Base-by-base conservation (phyloP, 2,888 invertebrate genomes). In the Frankliniella intonsa region DNA sequence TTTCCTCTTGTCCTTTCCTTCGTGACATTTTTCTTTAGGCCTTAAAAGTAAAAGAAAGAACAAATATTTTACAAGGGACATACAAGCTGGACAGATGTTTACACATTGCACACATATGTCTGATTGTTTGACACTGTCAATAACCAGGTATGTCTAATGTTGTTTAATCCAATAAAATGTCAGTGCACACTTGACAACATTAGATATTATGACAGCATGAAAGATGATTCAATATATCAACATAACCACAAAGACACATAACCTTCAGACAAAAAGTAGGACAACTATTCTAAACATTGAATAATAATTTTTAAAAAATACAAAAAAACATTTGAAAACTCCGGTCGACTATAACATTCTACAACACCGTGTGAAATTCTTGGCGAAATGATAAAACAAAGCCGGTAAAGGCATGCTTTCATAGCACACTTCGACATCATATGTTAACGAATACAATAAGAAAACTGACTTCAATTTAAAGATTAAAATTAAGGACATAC, bases 1-100 rank as follows among this genome's bases (percentile, higher is more conserved):
- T 94, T 89, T 96, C 96, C 87, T 96, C 96, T 86, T 90, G 91
- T 85, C 92, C 92, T 90, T 91, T 93, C 89, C 91, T 90, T 82
- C 92, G 91, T 80, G 93, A 92, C 93, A 93, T 93, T 85, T 88
- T 19, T 69, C 22, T 22, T 3, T 3, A 22, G 25, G 25, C 12
- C 22, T 9, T 17, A 62, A 62, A 62, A 1, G 55, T 8, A 12
- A 62, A 19, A 62, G n/a, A 62, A 17, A 17, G 17, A 62, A 62
- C 9, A 55, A 12, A n/a, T 17, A 62, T 19, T 62, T 17, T 17
- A 38, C 38, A 38, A 3, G 38, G 38, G 38, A 38, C 38, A 38
- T 38, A 38, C 38, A 38, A 38, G 38, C 38, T 38, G 38, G 38
- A 38, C 38, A 38, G 38, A 38, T 38, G 38, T 38, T 38, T 38